A percentile compares a stretch with the other conserved stretches of the same genome.
These are phyloP conservation scores for Eilema caniola DNA, from an alignment of 2,888 invertebrate species.

Conservation along the genomic window DNA sequence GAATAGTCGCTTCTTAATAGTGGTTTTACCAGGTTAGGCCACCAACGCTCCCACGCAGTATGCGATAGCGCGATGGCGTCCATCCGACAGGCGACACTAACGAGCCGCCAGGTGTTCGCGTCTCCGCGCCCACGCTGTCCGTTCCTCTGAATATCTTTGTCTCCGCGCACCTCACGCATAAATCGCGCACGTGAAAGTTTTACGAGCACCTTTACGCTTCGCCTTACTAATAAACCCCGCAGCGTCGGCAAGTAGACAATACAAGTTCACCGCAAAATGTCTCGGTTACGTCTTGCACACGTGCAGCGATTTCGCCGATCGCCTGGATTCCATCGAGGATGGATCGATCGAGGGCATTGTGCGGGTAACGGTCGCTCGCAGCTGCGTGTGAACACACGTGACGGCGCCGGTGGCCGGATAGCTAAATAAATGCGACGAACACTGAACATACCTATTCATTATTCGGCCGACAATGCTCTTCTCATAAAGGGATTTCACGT, in stretches of 20 bases:
- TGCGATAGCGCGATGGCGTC: slow-evolving; percentile 49
- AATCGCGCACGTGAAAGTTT: slow-evolving; percentile 86
- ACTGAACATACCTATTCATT: slow-evolving; percentile 83
- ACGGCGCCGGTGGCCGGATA: slow-evolving; percentile 84
- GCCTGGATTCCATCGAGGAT: slow-evolving; percentile 79
- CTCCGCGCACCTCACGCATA: slow-evolving; percentile 78
- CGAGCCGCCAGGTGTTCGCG: slow-evolving; percentile 84
- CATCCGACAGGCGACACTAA: slow-evolving; percentile 77
- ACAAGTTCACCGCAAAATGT: slow-evolving; percentile 76
- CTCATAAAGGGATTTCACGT: slow-evolving; percentile 87
- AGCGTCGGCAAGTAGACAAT: slow-evolving; percentile 75
- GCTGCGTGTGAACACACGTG: slow-evolving; percentile 84
- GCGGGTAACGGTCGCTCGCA: slow-evolving; percentile 86
- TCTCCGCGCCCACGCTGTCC: slow-evolving; percentile 81
- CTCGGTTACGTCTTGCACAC: slow-evolving; percentile 74
- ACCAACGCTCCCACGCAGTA: slow-evolving; percentile 46
- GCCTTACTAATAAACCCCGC: slow-evolving; percentile 78
- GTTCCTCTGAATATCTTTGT: slow-evolving; percentile 82
- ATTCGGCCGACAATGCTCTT: slow-evolving; percentile 82
- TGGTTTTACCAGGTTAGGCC: slow-evolving; percentile 33
- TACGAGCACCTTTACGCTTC: slow-evolving; percentile 84
- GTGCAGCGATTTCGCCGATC: slow-evolving; percentile 83
- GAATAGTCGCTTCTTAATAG: slow-evolving; percentile 29
- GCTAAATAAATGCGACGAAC: slow-evolving; percentile 85
- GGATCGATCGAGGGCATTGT: slow-evolving; percentile 86